Conservation (phyloP, 2,113 vertebrate species). For the Australoheros scitulus region DNA sequence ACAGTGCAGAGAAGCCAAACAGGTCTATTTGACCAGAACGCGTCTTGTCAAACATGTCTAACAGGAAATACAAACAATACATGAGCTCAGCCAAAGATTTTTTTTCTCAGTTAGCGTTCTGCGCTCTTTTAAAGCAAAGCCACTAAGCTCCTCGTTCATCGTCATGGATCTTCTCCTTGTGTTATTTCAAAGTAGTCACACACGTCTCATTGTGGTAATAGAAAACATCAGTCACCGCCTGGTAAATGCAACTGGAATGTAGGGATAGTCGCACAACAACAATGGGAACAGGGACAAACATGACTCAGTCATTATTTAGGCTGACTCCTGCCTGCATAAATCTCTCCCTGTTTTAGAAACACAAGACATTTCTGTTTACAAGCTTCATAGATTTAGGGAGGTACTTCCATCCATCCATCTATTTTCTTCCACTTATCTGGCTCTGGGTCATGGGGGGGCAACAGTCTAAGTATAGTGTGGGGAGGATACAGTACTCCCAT, state of each 20-base stretch:
- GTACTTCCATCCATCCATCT: background rate
- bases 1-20: slow-evolving; percentile 89
- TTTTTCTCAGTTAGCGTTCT: background rate
- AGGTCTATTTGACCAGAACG: slow-evolving; percentile 88
- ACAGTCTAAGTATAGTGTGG: background rate
- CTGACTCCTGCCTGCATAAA: background rate
- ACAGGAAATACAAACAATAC: slow-evolving; percentile 8
- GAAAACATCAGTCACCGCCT: slow-evolving; percentile 29
- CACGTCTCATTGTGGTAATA: slow-evolving; percentile 3
- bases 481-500: background rate
- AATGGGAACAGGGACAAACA: slow-evolving; percentile 8
- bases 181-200: slow-evolving; percentile 27
- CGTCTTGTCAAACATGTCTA: slow-evolving; percentile 96
- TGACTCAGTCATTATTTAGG: background rate
- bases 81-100: background rate
- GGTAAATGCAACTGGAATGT: slow-evolving; percentile 44
- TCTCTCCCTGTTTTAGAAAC: background rate
- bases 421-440: background rate
- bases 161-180: background rate
- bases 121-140: background rate
- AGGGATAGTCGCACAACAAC: background rate
- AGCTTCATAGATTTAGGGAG: background rate
- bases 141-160: background rate
- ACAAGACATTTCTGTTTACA: background rate
- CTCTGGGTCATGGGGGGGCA: background rate